Base-by-base conservation (phyloP, 2,888 invertebrate genomes). In the Drosophila anomalata region DNA sequence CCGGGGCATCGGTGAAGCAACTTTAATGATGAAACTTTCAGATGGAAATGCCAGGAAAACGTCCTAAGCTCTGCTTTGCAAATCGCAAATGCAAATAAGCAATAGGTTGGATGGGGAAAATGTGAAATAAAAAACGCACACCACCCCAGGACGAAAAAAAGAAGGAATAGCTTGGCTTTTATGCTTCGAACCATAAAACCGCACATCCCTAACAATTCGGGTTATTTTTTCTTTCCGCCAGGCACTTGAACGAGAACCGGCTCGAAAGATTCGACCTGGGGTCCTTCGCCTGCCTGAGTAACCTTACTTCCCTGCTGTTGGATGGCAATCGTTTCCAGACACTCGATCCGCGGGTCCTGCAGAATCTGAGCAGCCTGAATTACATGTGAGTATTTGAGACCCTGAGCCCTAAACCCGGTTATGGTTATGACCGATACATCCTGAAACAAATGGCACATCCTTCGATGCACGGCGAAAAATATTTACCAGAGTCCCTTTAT, bases 181-280 rank as follows among this genome's bases (percentile, higher is more conserved):
- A 59, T 42, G 63, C 33, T 8, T 5, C 47, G 48, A 29, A 24
- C 42, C 60, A 42, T 61, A 52, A 56, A 51, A 20, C 44, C 67
- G 56, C 58, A 36, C 58, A 36, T 41, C 61, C 56, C 33, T 60
- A 39, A 47, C 52, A 63, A 63, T 53, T 48, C 6, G 22, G 20
- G 11, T 22, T 22, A 11, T 22, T 12, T 36, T 36, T 36, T 33
- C 11, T 3, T 4, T n/a, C 6, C 73, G 57, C 1, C 55, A 91
- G 94, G 48, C 93, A 92, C 65, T 80, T 93, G 58, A 92, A 93
- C 78, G 92, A 92, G 66, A 93, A 93, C 77, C 80, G 79, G 61
- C 90, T 93, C 67, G 78, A 80, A 46, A 76, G 79, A 14, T 92
- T 93, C 73, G 93, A 93, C 63, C 59, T 89, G 44, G 83, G 91